These are phyloP conservation scores for Campylomormyrus tamandua DNA, from an alignment of 2,113 vertebrate species.

Conservation along the genomic window DNA sequence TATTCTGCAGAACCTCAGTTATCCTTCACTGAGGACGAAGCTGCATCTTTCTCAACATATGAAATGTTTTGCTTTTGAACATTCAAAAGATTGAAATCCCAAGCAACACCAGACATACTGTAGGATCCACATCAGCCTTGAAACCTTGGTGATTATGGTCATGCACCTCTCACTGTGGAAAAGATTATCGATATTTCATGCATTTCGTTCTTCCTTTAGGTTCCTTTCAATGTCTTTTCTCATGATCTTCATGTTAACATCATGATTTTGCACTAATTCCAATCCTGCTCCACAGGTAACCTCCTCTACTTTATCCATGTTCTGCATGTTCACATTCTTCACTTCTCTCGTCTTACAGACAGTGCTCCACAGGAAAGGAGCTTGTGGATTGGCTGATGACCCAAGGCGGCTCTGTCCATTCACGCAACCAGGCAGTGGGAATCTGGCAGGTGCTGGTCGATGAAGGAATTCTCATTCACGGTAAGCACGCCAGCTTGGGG, in stretches of 20 bases:
- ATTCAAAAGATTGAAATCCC: background rate
- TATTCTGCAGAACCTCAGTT: background rate
- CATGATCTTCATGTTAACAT: background rate
- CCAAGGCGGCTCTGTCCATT: constrained; percentile 64
- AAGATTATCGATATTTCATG: constrained; percentile 1
- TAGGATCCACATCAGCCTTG: background rate
- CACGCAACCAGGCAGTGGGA: constrained; percentile 74
- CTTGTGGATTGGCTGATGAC: constrained; percentile 81
- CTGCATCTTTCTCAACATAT: background rate
- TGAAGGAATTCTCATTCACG: constrained; percentile 75
- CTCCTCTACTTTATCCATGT: background rate
- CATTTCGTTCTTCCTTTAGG: background rate
- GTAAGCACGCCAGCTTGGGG: constrained; percentile 49
- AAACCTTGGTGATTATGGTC: background rate
- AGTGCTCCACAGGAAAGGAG: constrained; percentile 81
- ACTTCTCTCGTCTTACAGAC: constrained; percentile 51
- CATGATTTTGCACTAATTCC: background rate
- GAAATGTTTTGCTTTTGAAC: background rate
- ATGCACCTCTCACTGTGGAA: background rate
- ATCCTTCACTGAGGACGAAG: background rate
- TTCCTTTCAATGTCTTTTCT: background rate
- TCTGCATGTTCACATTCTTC: background rate
- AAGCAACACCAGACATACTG: background rate
- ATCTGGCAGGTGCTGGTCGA: constrained; percentile 89
- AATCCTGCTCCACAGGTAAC: background rate